These are phyloP conservation scores for Nanger granti DNA, from an alignment of 2,113 vertebrate species.

Conservation along the genomic window DNA sequence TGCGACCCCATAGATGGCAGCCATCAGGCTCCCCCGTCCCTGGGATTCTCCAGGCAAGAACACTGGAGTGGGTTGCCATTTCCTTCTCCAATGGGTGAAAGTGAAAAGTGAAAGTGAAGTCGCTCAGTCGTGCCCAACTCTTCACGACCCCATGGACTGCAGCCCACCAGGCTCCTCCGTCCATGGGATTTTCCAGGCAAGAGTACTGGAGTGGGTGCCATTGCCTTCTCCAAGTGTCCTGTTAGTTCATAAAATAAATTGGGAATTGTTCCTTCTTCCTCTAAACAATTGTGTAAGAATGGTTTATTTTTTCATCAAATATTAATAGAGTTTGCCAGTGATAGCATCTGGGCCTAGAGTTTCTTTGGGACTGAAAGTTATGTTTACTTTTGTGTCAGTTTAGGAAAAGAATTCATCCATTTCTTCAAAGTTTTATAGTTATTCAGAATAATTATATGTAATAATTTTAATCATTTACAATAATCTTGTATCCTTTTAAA, in stretches of 20 bases:
- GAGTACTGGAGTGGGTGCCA: too few species aligned
- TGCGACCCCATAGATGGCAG: too few species aligned
- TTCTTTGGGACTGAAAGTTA: not conserved
- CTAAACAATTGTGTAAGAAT: not conserved
- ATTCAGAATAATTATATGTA: not conserved
- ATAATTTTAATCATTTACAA: not conserved
- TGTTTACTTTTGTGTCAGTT: not conserved
- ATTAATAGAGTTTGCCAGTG: not conserved
- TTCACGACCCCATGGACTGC: too few species aligned
- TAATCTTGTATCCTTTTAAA: not conserved
- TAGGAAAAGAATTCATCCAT: not conserved
- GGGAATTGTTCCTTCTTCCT: not conserved
- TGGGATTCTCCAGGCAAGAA: too few species aligned
- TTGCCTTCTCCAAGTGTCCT: not conserved
- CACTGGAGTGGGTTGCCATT: too few species aligned
- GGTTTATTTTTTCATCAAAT: not conserved
- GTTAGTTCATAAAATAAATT: not conserved
- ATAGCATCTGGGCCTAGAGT: not conserved
- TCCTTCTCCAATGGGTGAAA: too few species aligned
- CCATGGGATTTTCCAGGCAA: too few species aligned
- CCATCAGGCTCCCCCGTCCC: too few species aligned
- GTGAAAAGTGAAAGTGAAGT: too few species aligned
- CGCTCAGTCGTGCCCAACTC: too few species aligned
- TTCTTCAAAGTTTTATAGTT: not conserved
- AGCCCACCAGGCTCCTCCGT: too few species aligned